A percentile compares a stretch with the other conserved stretches of the same genome.
Evolutionary conservation across 64 coral and sea anemone species (phyloP).

Genomic region (Actinia equina): DNA sequence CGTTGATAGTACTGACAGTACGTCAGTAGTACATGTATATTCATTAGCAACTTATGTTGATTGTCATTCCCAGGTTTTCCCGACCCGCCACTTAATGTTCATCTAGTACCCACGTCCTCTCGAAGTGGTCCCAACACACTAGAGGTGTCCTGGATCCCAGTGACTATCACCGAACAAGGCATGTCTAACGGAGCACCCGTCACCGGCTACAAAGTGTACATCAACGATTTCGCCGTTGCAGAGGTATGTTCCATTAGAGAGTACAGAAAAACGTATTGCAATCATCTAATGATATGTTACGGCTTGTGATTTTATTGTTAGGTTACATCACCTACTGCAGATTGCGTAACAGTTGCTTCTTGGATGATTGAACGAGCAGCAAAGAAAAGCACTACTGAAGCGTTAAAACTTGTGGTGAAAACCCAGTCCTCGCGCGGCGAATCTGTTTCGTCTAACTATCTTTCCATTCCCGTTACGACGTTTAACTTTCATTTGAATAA

Average conservation of each 20-base stretch:
- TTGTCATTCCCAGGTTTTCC: conserved; percentile 40
- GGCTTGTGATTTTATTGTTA: background rate
- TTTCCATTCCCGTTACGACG: conserved; percentile 34
- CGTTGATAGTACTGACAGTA: background rate
- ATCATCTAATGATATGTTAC: background rate
- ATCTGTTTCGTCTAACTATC: conserved; percentile 59
- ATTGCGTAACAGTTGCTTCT: conserved; percentile 70
- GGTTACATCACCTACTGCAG: conserved; percentile 84
- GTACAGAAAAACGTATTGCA: background rate
- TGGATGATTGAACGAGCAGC: conserved; percentile 87
- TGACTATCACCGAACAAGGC: conserved; percentile 85
- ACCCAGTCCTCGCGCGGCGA: conserved; percentile 76
- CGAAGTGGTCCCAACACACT: conserved; percentile 40
- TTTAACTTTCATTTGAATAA: conserved; percentile 69
- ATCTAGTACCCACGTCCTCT: conserved; percentile 19
- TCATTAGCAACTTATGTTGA: background rate
- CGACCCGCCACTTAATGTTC: conserved; percentile 68
- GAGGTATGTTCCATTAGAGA: conserved; percentile 28
- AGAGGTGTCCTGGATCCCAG: conserved; percentile 84
- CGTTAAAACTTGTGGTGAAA: conserved; percentile 54
- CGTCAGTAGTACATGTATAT: background rate
- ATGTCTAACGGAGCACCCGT: conserved; percentile 89
- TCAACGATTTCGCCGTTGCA: conserved; percentile 64
- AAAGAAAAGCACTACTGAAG: conserved; percentile 49
- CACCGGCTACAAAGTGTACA: conserved; percentile 95